Percentiles rank a stretch among this genome's conserved stretches.
Evolutionary conservation across 2,113 vertebrate genomes (phyloP).

Genomic region (Aldabrachelys gigantea): DNA sequence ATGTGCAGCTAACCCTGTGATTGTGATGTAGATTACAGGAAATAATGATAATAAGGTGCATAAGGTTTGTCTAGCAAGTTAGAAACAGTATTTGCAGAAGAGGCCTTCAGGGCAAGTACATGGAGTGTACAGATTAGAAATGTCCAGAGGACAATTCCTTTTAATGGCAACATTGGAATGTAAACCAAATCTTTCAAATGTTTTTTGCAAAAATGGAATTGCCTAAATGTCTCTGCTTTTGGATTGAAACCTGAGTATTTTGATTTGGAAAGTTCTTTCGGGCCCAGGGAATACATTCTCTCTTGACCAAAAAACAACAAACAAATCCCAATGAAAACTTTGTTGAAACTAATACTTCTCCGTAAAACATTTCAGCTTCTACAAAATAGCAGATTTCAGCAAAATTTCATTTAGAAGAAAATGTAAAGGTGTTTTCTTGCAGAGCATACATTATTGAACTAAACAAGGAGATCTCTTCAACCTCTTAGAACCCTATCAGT

Average conservation of each 20-base stretch:
- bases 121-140: background rate
- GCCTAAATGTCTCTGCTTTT: background rate
- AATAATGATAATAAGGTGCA: background rate
- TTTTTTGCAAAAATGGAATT: background rate
- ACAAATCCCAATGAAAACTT: background rate
- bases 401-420: background rate
- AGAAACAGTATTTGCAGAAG: background rate
- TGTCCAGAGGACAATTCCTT: background rate
- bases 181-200: background rate
- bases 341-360: background rate
- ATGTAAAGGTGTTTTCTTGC: background rate
- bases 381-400: background rate
- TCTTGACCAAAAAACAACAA: background rate
- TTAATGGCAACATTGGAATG: background rate
- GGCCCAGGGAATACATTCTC: background rate
- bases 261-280: background rate
- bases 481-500: background rate
- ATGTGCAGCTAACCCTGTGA: background rate
- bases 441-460: background rate
- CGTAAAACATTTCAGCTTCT: background rate
- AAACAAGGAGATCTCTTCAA: background rate
- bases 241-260: rapidly evolving
- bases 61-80: background rate
- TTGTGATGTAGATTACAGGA: background rate
- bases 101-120: background rate